phyloP scores from a whole-genome alignment of 1,140 invertebrate genomes.

The Daktulosphaira vitifoliae region DNA sequence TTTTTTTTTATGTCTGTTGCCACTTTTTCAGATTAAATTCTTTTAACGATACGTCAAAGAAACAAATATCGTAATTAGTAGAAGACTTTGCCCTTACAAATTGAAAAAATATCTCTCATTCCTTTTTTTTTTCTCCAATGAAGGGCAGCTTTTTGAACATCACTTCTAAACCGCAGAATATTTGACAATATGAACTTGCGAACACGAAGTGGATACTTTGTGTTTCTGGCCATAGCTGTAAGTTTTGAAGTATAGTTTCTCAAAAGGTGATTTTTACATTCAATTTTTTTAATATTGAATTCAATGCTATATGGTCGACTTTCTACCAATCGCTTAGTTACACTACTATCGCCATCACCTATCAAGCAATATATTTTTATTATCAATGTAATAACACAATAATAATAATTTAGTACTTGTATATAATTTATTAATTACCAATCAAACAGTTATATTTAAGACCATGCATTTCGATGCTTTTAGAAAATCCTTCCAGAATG shows the following conservation, averaged over 20 bases:
- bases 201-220: not conserved
- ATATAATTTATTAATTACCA: not conserved
- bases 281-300: not conserved
- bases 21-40: too few relatives aligned
- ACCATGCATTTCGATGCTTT: not conserved
- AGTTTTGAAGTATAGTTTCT: conserved; percentile 1
- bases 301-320: not conserved
- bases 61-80: too few relatives aligned
- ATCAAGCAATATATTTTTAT: not conserved
- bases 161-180: not conserved
- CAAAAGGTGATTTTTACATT: conserved; percentile 3
- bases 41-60: too few relatives aligned
- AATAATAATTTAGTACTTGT: too few relatives aligned
- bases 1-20: too few relatives aligned
- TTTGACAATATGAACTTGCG: not conserved
- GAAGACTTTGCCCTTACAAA: too few relatives aligned
- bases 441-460: not conserved
- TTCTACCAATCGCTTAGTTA: not conserved
- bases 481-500: not conserved
- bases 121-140: not conserved
- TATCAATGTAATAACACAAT: too few relatives aligned
- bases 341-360: conserved; percentile 1
- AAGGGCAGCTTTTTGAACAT: not conserved
- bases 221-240: not conserved
- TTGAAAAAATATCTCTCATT: too few relatives aligned